Evolutionary conservation across 1,140 invertebrate species (phyloP), one percentile per base, ranked within the genome.

Genomic region (Euschistus heros): DNA sequence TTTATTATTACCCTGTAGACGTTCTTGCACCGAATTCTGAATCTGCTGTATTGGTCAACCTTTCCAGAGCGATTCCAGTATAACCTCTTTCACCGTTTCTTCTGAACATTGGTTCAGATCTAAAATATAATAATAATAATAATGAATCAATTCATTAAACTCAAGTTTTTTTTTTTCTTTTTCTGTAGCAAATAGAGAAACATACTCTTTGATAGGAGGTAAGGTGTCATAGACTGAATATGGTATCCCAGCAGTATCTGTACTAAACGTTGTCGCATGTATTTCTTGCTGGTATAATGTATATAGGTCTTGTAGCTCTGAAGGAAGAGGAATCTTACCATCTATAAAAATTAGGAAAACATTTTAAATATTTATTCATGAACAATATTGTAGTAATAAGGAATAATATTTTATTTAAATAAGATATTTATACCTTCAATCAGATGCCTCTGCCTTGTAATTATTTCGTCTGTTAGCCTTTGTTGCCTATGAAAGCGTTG

Each of bases 401-500:
- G 7, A 27, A 4, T 50, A 26, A 22, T 44, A 46, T 59, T 60
- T 59, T 57, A 24, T 57, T n/a, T 27, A 4, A 59, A 20, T 57
- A 65, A 42, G 4, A 30, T 24, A 37, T 26, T 60, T 60, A 10
- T 50, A 90, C 89, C 88, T 80, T 93, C 88, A 67, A 96, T 87
- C n/a, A 94, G 80, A 20, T 86, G 79, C 60, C 90, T 78, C 74
- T 96, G 93, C 47, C 89, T 80, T 0, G 87, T 88, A 63, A 97
- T 95, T 65, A 96, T 94, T 72, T 94, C 90, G 72, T 97, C 92
- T 66, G 89, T 91, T 5, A 97, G 81, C 57, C 87, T 82, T 14
- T 91, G 77, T 74, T 94, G 91, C 24, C 91, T 78, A 71, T 92
- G 86, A 55, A 89, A 89, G n/a, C 90, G 78, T 57, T 92, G 78